Percentiles rank a stretch among this genome's conserved stretches.
These are phyloP conservation scores for Heliconius himera DNA, from an alignment of 1,140 invertebrate genomes.

Conservation along the genomic window DNA sequence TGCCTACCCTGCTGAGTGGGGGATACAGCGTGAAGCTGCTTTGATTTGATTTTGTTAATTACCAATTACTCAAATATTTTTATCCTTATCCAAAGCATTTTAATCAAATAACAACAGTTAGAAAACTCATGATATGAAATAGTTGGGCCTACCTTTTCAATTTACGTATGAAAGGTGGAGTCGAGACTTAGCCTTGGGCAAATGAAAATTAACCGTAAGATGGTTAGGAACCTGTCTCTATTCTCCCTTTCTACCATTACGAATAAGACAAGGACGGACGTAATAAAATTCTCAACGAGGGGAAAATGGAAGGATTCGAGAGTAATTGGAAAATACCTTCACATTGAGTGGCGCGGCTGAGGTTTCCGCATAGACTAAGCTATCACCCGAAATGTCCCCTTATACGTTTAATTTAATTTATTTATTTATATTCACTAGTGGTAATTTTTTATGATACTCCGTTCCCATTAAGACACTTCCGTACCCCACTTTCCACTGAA, in stretches of 20 bases:
- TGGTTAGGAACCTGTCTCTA: conserved; percentile 39
- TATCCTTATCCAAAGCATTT: background rate
- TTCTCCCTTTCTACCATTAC: conserved; percentile 41
- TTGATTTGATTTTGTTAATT: too few species aligned
- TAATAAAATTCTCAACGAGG: conserved; percentile 59
- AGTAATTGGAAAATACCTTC: conserved; percentile 66
- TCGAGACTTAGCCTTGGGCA: conserved; percentile 53
- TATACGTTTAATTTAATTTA: background rate
- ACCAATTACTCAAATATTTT: background rate
- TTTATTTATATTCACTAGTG: too few species aligned
- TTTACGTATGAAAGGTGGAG: conserved; percentile 58
- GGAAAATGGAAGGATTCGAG: conserved; percentile 64
- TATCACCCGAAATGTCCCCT: conserved; percentile 13
- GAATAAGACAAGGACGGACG: conserved; percentile 50
- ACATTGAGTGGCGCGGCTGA: conserved; percentile 59
- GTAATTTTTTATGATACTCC: too few species aligned
- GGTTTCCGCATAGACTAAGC: conserved; percentile 51
- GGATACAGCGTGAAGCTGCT: too few species aligned
- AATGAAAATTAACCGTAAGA: conserved; percentile 58
- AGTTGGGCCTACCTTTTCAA: conserved; percentile 56
- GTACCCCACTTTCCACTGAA: too few species aligned
- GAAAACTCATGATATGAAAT: conserved; percentile 45
- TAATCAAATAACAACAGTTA: conserved; percentile 27
- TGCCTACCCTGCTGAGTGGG: too few species aligned
- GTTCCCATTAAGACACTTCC: too few species aligned